A percentile compares a stretch with the other conserved stretches of the same genome.
phyloP scores from a whole-genome alignment of 1,140 invertebrate species.

The Trachymyrmex septentrionalis region DNA sequence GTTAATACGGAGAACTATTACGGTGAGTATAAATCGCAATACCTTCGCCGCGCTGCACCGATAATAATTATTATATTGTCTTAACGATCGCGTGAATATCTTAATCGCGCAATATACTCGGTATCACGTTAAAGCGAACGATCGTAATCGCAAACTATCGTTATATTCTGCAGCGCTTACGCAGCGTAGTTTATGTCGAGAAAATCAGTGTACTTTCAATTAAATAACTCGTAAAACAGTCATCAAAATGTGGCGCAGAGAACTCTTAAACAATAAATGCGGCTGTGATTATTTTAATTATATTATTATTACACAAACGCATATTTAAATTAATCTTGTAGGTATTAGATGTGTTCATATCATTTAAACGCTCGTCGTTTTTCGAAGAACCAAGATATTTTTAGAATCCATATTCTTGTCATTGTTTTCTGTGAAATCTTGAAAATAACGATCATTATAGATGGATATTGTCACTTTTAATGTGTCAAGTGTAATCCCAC shows the following conservation, averaged over 20 bases:
- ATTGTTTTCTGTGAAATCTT: background rate
- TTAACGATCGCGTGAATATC: conserved; percentile 18
- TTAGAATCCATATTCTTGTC: background rate
- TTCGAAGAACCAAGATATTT: background rate
- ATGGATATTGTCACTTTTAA: conserved; percentile 12
- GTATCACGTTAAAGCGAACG: conserved; percentile 25
- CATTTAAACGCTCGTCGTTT: no score
- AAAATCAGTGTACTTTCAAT: conserved; percentile 25
- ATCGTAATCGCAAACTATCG: conserved; percentile 31
- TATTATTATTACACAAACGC: conserved; percentile 15
- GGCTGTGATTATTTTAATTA: conserved; percentile 37
- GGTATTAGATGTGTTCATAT: background rate
- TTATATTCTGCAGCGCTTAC: conserved; percentile 20
- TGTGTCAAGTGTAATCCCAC: conserved; percentile 8
- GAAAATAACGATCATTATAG: conserved; percentile 12
- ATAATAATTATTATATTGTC: conserved; percentile 46
- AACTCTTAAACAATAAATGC: background rate
- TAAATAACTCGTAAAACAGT: conserved; percentile 43
- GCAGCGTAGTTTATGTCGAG: conserved; percentile 30
- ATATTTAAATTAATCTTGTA: background rate
- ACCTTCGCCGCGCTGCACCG: background rate
- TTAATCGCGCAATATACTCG: conserved; percentile 4
- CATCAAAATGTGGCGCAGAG: conserved; percentile 17
- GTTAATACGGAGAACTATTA: background rate
- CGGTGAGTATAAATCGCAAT: background rate